Evolutionary conservation across 2,113 vertebrate species (phyloP), one percentile per base, ranked within the genome.

Genomic region (Leucopsar rothschildi): DNA sequence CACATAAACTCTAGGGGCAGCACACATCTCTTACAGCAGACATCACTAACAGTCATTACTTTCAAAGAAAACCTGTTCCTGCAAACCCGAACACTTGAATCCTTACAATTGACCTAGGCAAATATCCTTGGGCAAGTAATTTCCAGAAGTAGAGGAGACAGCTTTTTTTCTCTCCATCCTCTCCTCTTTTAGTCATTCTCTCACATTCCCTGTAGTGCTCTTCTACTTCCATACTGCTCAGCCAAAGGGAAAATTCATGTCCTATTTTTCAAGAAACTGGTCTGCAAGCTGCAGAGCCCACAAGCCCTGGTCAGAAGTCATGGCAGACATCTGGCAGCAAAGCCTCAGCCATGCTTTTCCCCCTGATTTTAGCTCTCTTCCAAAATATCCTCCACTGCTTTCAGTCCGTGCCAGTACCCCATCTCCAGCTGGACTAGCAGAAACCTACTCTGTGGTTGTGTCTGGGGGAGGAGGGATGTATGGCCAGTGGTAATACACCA

Each of bases 391-490:
- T 79, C 12, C 42, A 39, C 23, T 2, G 1, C 12, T 68, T 68
- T 71, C 75, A 40, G 13, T 40, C 52, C 29, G 20, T 57, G 28
- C 13, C 11, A 8, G 8, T 31, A 22, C 5, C 50, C 10, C 9
- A 2, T 25, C 33, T 72, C 37, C 55, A 64, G 29, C 8, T 35
- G 28, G 29, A 37, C 35, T 33, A 6, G 11, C 33, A 56, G 53
- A 83, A 89, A 65, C 21, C 6, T 28, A 33, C 12, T 45, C 37
- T 52, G 21, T 40, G 64, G 6, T 37, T 78, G n/a, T 4, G 6
- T 57, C 20, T 71, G 15, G 25, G 11, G 16, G 10, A 55, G 18
- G 8, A 50, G 29, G 4, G 17, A 55, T 3, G 0, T 8, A 7
- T 5, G 14, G 27, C n/a, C 40, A 23, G 29, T 10, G 56, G 14